Evolutionary conservation across 1,140 invertebrate genomes (phyloP).

Genomic region (Hyles euphorbiae): DNA sequence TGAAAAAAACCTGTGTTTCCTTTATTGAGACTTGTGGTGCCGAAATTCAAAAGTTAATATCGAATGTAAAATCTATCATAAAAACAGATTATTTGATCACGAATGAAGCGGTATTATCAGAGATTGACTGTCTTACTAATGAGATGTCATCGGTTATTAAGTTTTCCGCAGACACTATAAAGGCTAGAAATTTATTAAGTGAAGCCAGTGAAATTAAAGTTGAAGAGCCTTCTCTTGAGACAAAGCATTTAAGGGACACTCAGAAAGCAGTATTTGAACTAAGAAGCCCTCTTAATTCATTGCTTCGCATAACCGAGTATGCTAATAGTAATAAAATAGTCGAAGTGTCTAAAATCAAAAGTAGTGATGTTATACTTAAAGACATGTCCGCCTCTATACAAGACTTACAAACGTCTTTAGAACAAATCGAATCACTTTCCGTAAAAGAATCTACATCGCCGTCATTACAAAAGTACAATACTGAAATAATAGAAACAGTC

Average conservation of each 20-base stretch:
- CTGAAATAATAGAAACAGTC: constrained; percentile 59
- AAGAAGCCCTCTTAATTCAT: constrained; percentile 54
- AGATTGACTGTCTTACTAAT: constrained; percentile 63
- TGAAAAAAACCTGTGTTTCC: constrained; percentile 79
- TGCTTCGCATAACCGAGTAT: constrained; percentile 49
- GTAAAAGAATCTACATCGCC: constrained; percentile 44
- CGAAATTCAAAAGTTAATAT: constrained; percentile 66
- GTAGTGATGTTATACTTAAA: constrained; percentile 53
- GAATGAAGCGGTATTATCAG: constrained; percentile 34
- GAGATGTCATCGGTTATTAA: constrained; percentile 73
- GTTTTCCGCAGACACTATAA: constrained; percentile 72
- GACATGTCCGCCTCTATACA: constrained; percentile 75
- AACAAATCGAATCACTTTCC: constrained; percentile 62
- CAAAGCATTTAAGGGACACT: constrained; percentile 69
- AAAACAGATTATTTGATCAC: constrained; percentile 26
- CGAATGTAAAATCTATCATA: constrained; percentile 33
- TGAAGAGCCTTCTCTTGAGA: constrained; percentile 59
- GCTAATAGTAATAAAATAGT: constrained; percentile 33
- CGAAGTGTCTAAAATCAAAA: constrained; percentile 32
- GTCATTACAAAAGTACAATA: constrained; percentile 52
- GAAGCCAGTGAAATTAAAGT: constrained; percentile 72
- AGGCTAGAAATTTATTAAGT: constrained; percentile 66
- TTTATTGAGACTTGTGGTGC: constrained; percentile 76
- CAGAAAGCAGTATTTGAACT: constrained; percentile 70
- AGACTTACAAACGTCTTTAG: constrained; percentile 70